A percentile compares a stretch with the other conserved stretches of the same genome.
phyloP scores from a whole-genome alignment of 2,113 vertebrate species.

The Hypomesus transpacificus region DNA sequence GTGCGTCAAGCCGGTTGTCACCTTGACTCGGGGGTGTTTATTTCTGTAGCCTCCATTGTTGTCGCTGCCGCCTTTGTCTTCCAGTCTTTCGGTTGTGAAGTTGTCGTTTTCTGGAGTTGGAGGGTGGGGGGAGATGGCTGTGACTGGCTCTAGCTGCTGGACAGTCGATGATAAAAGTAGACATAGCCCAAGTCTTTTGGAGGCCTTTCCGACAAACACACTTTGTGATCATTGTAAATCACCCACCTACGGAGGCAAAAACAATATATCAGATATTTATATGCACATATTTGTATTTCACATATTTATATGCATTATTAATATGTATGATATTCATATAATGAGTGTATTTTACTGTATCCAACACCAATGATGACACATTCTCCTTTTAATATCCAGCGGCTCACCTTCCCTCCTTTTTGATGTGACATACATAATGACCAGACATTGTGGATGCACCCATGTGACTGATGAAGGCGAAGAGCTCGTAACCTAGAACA shows the following conservation, averaged over 20 bases:
- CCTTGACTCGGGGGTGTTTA: conserved; percentile 60
- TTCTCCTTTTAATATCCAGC: no score
- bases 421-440: conserved; percentile 96
- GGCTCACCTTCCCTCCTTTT: conserved; percentile 95
- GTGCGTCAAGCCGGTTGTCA: conserved; percentile 53
- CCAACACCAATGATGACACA: no score
- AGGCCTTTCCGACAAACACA: conserved; percentile 95
- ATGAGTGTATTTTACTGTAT: no score
- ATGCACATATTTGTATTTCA: no score
- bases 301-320: no score
- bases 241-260: conserved; percentile 81
- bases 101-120: conserved; percentile 64
- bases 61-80: conserved; percentile 35
- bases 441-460: conserved; percentile 98
- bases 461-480: conserved; percentile 98
- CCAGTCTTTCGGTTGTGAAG: conserved; percentile 59
- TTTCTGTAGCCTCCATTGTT: conserved; percentile 55
- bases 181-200: conserved; percentile 98
- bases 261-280: neutral
- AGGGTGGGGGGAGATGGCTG: conserved; percentile 40
- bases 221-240: conserved; percentile 98
- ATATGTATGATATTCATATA: no score
- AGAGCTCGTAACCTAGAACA: conserved; percentile 87
- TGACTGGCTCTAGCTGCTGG: conserved; percentile 79
- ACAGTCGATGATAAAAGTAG: conserved; percentile 95